phyloP scores from a whole-genome alignment of 2,113 vertebrate genomes.

The Todiramphus saurophagus region DNA sequence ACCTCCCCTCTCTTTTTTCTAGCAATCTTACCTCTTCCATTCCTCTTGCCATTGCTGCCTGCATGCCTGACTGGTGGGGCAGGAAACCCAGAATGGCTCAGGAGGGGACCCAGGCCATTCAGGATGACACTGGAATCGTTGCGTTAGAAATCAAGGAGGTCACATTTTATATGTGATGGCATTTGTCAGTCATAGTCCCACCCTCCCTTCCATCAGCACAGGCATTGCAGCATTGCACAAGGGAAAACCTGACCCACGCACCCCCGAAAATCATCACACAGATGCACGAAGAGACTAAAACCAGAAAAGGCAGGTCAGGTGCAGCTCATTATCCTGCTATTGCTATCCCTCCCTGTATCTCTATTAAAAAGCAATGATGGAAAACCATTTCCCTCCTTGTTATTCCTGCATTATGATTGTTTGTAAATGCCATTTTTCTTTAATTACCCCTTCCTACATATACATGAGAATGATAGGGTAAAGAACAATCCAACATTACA shows the following conservation, averaged over 20 bases:
- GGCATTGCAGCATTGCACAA: accelerated
- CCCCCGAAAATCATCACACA: not conserved
- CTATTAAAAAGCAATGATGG: not conserved
- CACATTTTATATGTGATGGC: not conserved
- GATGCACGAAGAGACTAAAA: not conserved
- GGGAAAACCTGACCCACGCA: not conserved
- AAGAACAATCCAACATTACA: slow-evolving; percentile 40
- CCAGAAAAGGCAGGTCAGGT: not conserved
- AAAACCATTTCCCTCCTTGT: slow-evolving; percentile 24
- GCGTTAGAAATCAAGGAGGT: not conserved
- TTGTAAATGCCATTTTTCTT: slow-evolving; percentile 53
- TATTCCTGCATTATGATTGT: slow-evolving; percentile 28
- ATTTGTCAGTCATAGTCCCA: not conserved
- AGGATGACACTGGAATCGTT: not conserved
- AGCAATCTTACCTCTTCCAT: not conserved
- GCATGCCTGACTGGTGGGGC: too few relatives aligned
- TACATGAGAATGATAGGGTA: slow-evolving; percentile 32
- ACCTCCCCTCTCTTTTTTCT: not conserved
- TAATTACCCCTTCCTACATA: slow-evolving; percentile 65
- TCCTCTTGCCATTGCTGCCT: not conserved
- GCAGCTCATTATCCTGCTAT: not conserved
- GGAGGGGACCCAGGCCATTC: accelerated
- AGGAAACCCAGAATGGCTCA: not conserved
- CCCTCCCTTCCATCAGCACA: not conserved
- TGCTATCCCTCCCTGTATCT: not conserved